Conservation (phyloP, 2,888 invertebrate genomes). For the Nemapogon koenigi region DNA sequence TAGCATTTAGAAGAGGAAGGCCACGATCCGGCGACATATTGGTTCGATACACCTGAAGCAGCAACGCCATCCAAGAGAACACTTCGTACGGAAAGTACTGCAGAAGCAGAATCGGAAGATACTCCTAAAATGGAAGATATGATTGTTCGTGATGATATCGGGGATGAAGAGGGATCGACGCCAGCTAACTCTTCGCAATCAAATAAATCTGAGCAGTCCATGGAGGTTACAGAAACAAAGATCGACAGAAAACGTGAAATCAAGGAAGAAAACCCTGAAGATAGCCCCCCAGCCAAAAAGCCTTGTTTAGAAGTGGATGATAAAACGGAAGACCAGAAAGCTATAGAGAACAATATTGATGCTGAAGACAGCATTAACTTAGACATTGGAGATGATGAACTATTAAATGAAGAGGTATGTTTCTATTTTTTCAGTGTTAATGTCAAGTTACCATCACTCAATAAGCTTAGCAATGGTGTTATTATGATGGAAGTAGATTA, state of each 20-base stretch:
- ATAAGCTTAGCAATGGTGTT: slow-evolving; percentile 33
- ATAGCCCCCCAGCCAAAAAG: slow-evolving; percentile 37
- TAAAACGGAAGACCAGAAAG: slow-evolving; percentile 42
- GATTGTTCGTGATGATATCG: slow-evolving; percentile 53
- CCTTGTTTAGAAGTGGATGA: slow-evolving; percentile 40
- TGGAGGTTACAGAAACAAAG: slow-evolving; percentile 40
- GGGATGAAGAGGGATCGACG: slow-evolving; percentile 42
- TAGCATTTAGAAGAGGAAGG: slow-evolving; percentile 74
- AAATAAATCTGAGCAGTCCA: slow-evolving; percentile 26
- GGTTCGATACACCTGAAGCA: slow-evolving; percentile 62
- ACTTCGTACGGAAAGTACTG: slow-evolving; percentile 43
- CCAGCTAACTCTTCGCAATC: slow-evolving; percentile 17
- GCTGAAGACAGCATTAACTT: slow-evolving; percentile 83
- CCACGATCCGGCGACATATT: slow-evolving; percentile 73
- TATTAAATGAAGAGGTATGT: slow-evolving; percentile 79
- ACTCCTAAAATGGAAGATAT: slow-evolving; percentile 50
- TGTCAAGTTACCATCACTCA: slow-evolving; percentile 31
- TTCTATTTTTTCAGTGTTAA: slow-evolving; percentile 56
- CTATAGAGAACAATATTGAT: slow-evolving; percentile 67
- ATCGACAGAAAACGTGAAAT: slow-evolving; percentile 39
- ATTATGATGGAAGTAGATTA: slow-evolving; percentile 47
- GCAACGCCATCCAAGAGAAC: slow-evolving; percentile 54
- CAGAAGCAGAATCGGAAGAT: slow-evolving; percentile 43
- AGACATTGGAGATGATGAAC: slow-evolving; percentile 82
- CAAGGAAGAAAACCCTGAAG: slow-evolving; percentile 41